These are phyloP conservation scores for Triplophysa rosa DNA, from an alignment of 2,113 vertebrate species.

Conservation along the genomic window DNA sequence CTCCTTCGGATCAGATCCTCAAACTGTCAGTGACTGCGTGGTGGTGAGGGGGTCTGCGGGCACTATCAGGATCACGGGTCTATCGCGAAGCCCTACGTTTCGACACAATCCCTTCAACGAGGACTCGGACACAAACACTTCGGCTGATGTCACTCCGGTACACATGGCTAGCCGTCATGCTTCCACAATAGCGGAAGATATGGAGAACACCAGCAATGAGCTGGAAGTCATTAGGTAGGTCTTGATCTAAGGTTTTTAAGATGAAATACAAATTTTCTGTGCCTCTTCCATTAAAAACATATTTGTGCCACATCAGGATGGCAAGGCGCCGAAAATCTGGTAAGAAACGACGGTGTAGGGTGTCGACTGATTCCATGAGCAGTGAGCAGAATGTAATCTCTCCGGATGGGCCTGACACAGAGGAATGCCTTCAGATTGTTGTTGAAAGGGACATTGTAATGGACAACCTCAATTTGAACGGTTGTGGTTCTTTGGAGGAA, in stretches of 20 bases:
- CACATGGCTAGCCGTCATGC: conserved; percentile 70
- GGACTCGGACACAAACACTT: conserved; percentile 79
- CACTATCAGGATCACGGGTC: conserved; percentile 34
- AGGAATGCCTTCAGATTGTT: conserved; percentile 44
- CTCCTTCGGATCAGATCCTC: conserved; percentile 79
- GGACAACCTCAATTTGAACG: conserved; percentile 44
- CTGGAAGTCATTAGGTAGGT: conserved; percentile 94
- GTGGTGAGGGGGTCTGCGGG: conserved; percentile 43
- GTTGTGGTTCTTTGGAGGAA: conserved; percentile 52
- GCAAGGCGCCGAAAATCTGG: conserved; percentile 83
- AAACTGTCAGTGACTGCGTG: conserved; percentile 72
- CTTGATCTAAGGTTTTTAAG: background rate
- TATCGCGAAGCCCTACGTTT: conserved; percentile 79
- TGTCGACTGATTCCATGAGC: conserved; percentile 72
- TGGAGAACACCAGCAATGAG: conserved; percentile 70
- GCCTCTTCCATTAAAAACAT: background rate
- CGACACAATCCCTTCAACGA: conserved; percentile 92
- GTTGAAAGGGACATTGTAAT: background rate
- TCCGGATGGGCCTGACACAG: conserved; percentile 65
- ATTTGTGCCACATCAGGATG: conserved; percentile 72
- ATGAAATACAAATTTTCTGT: background rate
- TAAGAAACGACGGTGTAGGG: conserved; percentile 78
- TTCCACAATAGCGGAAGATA: conserved; percentile 64
- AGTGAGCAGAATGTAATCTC: conserved; percentile 66
- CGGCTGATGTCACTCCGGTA: conserved; percentile 82